These are phyloP conservation scores for sheep (Ovis aries) DNA, from an alignment of 2,113 vertebrate species.

Conservation along the genomic window ARS-UI_Ramb_v3.0 NC_056054.1:254006001-254006500, in stretches of 20 bases:
- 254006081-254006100: not conserved
- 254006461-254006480: not conserved
- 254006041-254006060: not conserved
- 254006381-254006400: not conserved
- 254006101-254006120: not conserved
- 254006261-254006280: not conserved
- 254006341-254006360: not conserved
- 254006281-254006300: constrained; percentile 2
- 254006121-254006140: not conserved
- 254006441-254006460: constrained; percentile 7
- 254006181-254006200: not conserved
- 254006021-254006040: not conserved
- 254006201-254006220: not conserved
- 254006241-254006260: not conserved
- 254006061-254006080: not conserved
- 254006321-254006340: not conserved
- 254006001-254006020: constrained; percentile 31
- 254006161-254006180: not conserved
- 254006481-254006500: not conserved
- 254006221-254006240: constrained; percentile 1
- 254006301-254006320: not conserved
- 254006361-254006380: not conserved
- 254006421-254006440: not conserved
- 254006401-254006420: not conserved
- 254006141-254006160: not conserved